phyloP scores from a whole-genome alignment of 2,113 vertebrate species.

The Oreochromis spilurus region DNA sequence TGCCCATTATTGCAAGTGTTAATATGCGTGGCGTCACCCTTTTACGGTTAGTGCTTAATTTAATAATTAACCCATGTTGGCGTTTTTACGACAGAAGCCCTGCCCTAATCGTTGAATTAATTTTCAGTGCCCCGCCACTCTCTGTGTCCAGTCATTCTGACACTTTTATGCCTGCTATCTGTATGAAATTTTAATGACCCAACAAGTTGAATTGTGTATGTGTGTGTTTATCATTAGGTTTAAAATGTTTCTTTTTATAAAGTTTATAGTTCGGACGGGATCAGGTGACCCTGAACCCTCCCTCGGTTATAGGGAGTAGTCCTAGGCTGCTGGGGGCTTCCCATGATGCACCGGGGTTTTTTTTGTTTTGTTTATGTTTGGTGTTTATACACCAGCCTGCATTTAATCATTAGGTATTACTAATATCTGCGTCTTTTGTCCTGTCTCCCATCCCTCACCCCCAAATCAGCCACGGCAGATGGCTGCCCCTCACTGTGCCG shows the following conservation, averaged over 20 bases:
- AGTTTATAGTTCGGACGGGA: fast-evolving
- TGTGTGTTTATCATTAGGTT: not conserved
- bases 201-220: not conserved
- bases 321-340: not conserved
- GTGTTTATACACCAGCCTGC: not conserved
- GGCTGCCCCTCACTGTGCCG: not conserved
- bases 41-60: not conserved
- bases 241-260: not conserved
- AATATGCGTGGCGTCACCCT: not conserved
- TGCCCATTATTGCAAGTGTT: not conserved
- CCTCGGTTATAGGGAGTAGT: not conserved
- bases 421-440: not conserved
- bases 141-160: not conserved
- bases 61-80: conserved; percentile 24
- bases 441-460: not conserved
- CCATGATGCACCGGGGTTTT: not conserved
- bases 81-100: not conserved
- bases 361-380: not conserved
- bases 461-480: not conserved
- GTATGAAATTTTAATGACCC: not conserved
- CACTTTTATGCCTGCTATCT: not conserved
- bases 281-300: not conserved
- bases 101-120: not conserved
- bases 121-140: not conserved
- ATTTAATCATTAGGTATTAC: fast-evolving